Base-by-base conservation (phyloP, 2,113 vertebrate species). In the Stictonetta naevosa region DNA sequence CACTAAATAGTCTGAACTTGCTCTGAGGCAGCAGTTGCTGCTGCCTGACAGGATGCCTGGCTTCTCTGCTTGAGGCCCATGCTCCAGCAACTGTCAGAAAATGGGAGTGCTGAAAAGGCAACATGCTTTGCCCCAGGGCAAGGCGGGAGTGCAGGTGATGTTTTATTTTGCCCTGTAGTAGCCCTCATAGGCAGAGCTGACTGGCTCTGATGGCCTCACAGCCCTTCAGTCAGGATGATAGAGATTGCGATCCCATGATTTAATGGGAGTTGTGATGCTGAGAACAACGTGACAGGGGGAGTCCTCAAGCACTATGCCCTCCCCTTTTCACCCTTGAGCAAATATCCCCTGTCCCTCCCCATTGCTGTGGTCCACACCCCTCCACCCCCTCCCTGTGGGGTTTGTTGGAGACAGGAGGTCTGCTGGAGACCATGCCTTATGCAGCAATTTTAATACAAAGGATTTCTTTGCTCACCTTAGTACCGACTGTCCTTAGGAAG, bases 401-500 rank as follows among this genome's bases (percentile, higher is more conserved):
- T 52, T 84, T 73, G 63, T 71, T 58, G 63, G 40, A 93, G 58
- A 66, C 36, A 83, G 34, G n/a, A 93, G 33, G 55, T 69, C 52
- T 84, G 59, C 53, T 77, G 74, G 48, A 92, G 25, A 82, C 33
- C 56, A 19, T 81, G 80, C 67, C 63, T 96, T 76, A 63, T 17
- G 73, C 73, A 93, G 59, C 11, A 77, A 87, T 88, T 92, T 93
- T 89, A 44, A 95, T 88, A 81, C 26, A 92, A 95, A 96, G 52
- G 33, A 87, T 85, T 93, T 93, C 77, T 98, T 92, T 75, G 98
- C 99, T 99, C 98, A 99, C 99, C 99, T 99, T 97, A 99, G 98
- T 97, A 99, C 97, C 95, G 99, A 98, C 99, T 99, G 98, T 99
- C 99, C 99, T 97, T 98, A 98, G 98, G 98, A 98, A 98, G 97